Percentiles rank a stretch among this genome's conserved stretches.
phyloP scores from a whole-genome alignment of 2,888 invertebrate genomes.

The Beris chalybata region DNA sequence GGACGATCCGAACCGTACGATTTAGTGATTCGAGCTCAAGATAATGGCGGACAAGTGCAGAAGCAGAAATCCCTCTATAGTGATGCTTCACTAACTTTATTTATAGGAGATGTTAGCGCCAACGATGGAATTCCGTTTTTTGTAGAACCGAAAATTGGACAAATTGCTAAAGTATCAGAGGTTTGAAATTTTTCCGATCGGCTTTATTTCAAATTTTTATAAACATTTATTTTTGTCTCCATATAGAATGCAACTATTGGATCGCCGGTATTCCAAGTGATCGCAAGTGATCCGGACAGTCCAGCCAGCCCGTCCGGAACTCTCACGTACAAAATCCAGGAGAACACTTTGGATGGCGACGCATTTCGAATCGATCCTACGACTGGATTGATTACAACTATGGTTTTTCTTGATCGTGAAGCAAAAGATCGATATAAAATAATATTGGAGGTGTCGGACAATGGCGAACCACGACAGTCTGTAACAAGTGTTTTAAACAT shows the following conservation, averaged over 20 bases:
- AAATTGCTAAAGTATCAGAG: conserved; percentile 71
- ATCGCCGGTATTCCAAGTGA: conserved; percentile 73
- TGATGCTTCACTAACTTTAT: conserved; percentile 66
- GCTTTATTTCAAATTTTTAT: neutral
- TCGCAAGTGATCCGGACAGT: conserved; percentile 78
- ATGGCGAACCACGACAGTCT: conserved; percentile 76
- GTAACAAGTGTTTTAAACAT: conserved; percentile 71
- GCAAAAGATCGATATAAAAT: conserved; percentile 72
- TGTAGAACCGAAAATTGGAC: conserved; percentile 69
- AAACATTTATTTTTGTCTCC: conserved; percentile 37
- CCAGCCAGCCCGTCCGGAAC: conserved; percentile 74
- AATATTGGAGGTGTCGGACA: conserved; percentile 75
- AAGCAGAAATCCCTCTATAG: conserved; percentile 60
- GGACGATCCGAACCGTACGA: conserved; percentile 75
- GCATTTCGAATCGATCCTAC: conserved; percentile 67
- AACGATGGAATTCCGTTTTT: conserved; percentile 80
- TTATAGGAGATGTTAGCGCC: conserved; percentile 77
- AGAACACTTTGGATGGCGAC: conserved; percentile 66
- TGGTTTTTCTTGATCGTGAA: conserved; percentile 72
- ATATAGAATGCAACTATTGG: conserved; percentile 70
- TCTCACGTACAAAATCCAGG: conserved; percentile 70
- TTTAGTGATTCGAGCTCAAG: conserved; percentile 68
- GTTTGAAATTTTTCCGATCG: conserved; percentile 50
- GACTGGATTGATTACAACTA: conserved; percentile 73
- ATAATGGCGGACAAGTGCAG: conserved; percentile 64